phyloP scores from a whole-genome alignment of 2,888 invertebrate genomes.

The Timema cristinae region DNA sequence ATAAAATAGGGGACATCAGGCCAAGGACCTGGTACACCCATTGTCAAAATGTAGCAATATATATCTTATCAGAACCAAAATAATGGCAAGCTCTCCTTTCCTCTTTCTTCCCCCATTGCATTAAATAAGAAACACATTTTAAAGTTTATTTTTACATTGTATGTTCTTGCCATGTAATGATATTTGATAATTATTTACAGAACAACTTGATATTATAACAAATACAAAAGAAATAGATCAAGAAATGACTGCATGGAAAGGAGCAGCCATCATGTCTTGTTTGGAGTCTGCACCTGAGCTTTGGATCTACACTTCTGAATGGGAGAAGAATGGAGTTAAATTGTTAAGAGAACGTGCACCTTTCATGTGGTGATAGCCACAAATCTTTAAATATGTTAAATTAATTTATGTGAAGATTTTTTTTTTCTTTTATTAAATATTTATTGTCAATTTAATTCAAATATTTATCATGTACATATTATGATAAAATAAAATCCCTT shows the following conservation, averaged over 20 bases:
- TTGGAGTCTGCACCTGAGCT: slow-evolving; percentile 89
- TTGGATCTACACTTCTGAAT: slow-evolving; percentile 84
- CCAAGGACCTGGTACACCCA: too few species aligned
- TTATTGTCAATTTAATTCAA: too few species aligned
- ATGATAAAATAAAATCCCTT: too few species aligned
- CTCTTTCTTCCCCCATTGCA: too few species aligned
- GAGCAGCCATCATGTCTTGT: slow-evolving; percentile 89
- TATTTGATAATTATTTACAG: slow-evolving; percentile 42
- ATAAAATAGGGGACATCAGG: too few species aligned
- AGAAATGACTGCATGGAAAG: slow-evolving; percentile 88
- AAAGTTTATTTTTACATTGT: not conserved
- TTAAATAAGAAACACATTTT: not conserved
- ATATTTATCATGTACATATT: too few species aligned
- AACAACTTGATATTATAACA: slow-evolving; percentile 84
- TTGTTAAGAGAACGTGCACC: slow-evolving; percentile 87
- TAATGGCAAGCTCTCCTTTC: too few species aligned
- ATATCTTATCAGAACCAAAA: too few species aligned
- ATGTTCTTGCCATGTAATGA: not conserved
- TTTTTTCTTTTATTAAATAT: too few species aligned
- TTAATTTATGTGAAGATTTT: too few species aligned
- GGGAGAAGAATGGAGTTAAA: slow-evolving; percentile 80
- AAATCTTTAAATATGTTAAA: too few species aligned
- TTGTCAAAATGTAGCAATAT: too few species aligned
- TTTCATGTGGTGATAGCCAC: slow-evolving; percentile 68
- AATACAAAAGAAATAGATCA: slow-evolving; percentile 91